Base-by-base conservation (phyloP, 2,888 invertebrate genomes). In the Eristalis intricaria region DNA sequence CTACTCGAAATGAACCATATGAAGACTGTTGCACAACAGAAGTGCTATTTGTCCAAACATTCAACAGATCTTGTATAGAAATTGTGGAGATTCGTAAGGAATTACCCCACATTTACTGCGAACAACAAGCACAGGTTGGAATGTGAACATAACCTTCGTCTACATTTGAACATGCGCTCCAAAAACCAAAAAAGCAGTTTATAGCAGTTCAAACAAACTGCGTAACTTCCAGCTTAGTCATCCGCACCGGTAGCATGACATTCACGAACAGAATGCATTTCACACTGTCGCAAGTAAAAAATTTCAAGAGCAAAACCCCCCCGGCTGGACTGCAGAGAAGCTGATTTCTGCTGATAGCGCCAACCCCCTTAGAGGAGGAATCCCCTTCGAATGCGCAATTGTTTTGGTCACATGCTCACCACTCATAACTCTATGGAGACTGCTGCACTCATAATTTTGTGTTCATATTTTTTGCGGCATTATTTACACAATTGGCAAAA, bases 371-470 rank as follows among this genome's bases (percentile, higher is more conserved):
- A 7, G 19, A 8, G 8, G 50, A 50, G 50, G 50, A 19, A 50
- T 50, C 19, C 50, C 50, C 50, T 70, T 64, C 29, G 15, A 43
- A 68, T 61, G 11, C 26, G 60, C 60, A 60, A 60, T 26, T 60
- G 23, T 26, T 23, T 60, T 60, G 23, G 60, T 60, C 26, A 60
- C 60, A 60, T 60, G 23, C 26, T 32, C 13, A 60, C 60, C 13
- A 60, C 60, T 26, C 22, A 15, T 26, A 13, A 26, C 60, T 60
- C 5, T 26, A 13, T 58, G 32, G 32, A 32, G 32, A 32, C 38
- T 13, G 2, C 38, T 2, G 38, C 38, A 38, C 38, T 3, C 38
- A 38, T 15, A n/a, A 4, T 26, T 26, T 23, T 23, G 23, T 13
- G 60, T 26, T 50, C 50, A 50, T 50, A 4, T 5, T 32, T 8